Evolutionary conservation across 2,888 invertebrate genomes (phyloP), one percentile per base, ranked within the genome.

Genomic region (Dasypolia templi): DNA sequence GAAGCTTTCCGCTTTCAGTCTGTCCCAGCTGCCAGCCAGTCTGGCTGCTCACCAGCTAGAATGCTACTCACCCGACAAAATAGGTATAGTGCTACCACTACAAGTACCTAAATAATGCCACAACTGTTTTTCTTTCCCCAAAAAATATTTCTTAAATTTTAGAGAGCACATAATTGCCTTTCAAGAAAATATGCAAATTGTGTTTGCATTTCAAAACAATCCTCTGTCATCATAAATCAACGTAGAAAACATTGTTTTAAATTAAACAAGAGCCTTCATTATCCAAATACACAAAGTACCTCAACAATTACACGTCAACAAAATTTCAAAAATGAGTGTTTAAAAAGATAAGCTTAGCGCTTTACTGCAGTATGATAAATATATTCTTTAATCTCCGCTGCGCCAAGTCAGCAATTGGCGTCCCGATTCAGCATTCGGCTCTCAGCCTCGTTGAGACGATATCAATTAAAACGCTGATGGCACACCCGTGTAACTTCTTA

Each of bases 401-500:
- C 65, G 79, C 77, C 58, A 75, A 73, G 44, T 72, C 66, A 59
- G 75, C 55, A 67, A 76, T 79, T 64, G 55, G 58, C 65, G 62
- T 77, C 66, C 62, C 66, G 64, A 39, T 76, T 79, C 62, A 71
- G 59, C 79, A 76, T 72, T 72, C 66, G 73, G 72, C 71, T 74
- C 81, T 65, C 72, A 58, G 72, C 81, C 65, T 82, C 69, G 32
- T 58, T 56, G 68, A 72, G 62, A 46, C 71, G 71, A 76, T 84
- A 81, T 86, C 86, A 86, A 86, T 87, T 86, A 86, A 86, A 86
- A 84, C 81, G 79, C 73, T 75, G 72, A 79, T 81, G 67, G 76
- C 81, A 80, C 81, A 81, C 86, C 80, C 86, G 84, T 79, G 81
- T 84, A 81, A 80, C 84, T 88, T 79, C 86, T 86, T 88, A 87